Evolutionary conservation across 2,113 vertebrate species (phyloP).

Genomic region (Alouatta palliata): DNA sequence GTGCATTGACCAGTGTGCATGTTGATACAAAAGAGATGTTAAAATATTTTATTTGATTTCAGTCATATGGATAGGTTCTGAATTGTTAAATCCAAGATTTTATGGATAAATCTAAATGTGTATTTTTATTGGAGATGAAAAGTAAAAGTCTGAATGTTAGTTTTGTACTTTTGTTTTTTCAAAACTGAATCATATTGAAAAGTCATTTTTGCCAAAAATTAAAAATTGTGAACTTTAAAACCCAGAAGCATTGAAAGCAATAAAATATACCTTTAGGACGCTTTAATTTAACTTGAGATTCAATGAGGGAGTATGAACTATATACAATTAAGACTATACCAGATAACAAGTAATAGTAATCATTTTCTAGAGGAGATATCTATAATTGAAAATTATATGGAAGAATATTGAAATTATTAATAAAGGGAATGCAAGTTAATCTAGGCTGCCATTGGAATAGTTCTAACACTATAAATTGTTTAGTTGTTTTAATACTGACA

Average conservation of each 20-base stretch:
- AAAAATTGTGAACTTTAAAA: slow-evolving; percentile 49
- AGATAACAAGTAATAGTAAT: slow-evolving; percentile 14
- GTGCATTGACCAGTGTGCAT: not conserved
- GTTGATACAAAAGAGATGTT: not conserved
- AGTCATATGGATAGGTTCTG: not conserved
- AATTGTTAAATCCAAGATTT: not conserved
- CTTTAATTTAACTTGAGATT: slow-evolving; percentile 31
- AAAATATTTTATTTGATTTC: not conserved
- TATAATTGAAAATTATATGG: slow-evolving; percentile 31
- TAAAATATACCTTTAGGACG: not conserved
- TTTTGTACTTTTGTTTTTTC: not conserved
- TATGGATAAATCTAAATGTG: not conserved
- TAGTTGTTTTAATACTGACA: slow-evolving; percentile 21
- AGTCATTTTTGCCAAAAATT: not conserved
- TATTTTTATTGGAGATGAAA: not conserved
- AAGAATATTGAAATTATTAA: slow-evolving; percentile 42
- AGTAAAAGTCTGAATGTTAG: not conserved
- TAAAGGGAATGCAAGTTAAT: slow-evolving; percentile 33
- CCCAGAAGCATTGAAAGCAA: not conserved
- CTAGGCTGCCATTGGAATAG: not conserved
- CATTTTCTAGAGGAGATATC: not conserved
- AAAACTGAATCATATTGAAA: slow-evolving; percentile 36
- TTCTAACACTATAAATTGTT: not conserved
- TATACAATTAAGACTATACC: slow-evolving; percentile 1
- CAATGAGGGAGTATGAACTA: not conserved